phyloP scores from a whole-genome alignment of 2,797 vertebrate genomes.

The Craterocephalus amniculus region DNA sequence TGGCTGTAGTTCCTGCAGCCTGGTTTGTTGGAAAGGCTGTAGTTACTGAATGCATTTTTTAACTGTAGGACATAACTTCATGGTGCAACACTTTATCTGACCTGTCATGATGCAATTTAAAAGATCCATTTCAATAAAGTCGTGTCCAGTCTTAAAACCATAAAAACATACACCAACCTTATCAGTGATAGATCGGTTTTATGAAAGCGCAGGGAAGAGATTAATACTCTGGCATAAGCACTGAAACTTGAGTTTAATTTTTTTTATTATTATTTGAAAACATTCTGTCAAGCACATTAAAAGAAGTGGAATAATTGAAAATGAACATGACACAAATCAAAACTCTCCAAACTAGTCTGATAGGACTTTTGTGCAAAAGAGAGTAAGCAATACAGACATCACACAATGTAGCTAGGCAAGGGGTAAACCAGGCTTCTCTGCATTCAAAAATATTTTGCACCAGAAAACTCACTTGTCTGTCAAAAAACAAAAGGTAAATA shows the following conservation, averaged over 20 bases:
- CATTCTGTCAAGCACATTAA: constrained; percentile 33
- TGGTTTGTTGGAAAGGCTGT: constrained; percentile 19
- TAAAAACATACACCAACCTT: neutral
- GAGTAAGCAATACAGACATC: constrained; percentile 26
- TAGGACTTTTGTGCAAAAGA: constrained; percentile 64
- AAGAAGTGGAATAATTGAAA: constrained; percentile 51
- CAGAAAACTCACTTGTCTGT: constrained; percentile 50
- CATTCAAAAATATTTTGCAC: constrained; percentile 24
- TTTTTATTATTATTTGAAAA: constrained; percentile 61
- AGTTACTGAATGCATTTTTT: constrained; percentile 20
- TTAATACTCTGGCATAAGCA: neutral
- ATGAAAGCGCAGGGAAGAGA: neutral
- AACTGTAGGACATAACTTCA: neutral
- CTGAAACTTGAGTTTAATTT: constrained; percentile 5
- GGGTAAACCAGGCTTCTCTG: constrained; percentile 13
- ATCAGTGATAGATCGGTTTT: neutral
- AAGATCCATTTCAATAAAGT: neutral
- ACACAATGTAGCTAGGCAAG: neutral
- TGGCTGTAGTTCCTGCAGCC: constrained; percentile 4
- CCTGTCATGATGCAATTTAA: neutral
- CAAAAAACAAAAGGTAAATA: constrained; percentile 47
- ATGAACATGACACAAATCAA: constrained; percentile 23
- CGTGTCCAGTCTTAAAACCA: neutral
- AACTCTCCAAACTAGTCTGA: constrained; percentile 42
- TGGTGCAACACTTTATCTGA: constrained; percentile 1